Conservation (phyloP, 2,888 invertebrate genomes). For the Eumerus sabulonum region DNA sequence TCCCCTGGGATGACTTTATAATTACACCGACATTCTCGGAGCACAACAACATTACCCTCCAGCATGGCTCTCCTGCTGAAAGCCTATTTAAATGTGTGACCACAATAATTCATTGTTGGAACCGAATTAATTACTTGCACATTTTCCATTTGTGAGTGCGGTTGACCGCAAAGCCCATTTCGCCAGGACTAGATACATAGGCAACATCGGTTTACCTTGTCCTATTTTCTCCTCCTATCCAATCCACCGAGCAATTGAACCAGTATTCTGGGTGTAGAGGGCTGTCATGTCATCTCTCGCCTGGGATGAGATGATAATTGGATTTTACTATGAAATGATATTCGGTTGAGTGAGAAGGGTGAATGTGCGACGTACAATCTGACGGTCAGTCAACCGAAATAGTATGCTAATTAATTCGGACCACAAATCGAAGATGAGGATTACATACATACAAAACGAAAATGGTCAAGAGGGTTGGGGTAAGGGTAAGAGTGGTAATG, state of each 20-base stretch:
- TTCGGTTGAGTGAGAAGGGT: slow-evolving; percentile 33
- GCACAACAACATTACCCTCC: slow-evolving; percentile 7
- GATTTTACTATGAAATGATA: slow-evolving; percentile 62
- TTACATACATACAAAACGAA: slow-evolving; percentile 6
- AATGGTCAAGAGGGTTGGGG: slow-evolving; percentile 21
- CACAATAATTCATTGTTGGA: slow-evolving; percentile 69
- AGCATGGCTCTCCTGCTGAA: slow-evolving; percentile 43
- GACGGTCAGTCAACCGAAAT: slow-evolving; percentile 57
- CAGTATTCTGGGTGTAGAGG: neutral
- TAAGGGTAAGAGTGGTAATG: neutral
- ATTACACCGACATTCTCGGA: slow-evolving; percentile 30
- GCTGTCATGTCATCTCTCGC: slow-evolving; percentile 44
- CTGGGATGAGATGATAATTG: slow-evolving; percentile 67
- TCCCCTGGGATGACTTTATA: slow-evolving; percentile 48
- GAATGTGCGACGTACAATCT: neutral
- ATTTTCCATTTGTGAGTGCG: slow-evolving; percentile 68
- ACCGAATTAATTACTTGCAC: slow-evolving; percentile 69
- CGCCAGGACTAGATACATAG: slow-evolving; percentile 41
- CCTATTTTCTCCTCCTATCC: slow-evolving; percentile 6
- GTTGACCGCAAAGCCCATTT: slow-evolving; percentile 59
- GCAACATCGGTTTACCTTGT: slow-evolving; percentile 44
- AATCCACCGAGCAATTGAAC: neutral
- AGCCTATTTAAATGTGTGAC: slow-evolving; percentile 65
- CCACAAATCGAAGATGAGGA: slow-evolving; percentile 49
- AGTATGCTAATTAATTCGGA: slow-evolving; percentile 67